A percentile compares a stretch with the other conserved stretches of the same genome.
Evolutionary conservation across 2,888 invertebrate genomes (phyloP).

Genomic region (Sipunculus nudus): DNA sequence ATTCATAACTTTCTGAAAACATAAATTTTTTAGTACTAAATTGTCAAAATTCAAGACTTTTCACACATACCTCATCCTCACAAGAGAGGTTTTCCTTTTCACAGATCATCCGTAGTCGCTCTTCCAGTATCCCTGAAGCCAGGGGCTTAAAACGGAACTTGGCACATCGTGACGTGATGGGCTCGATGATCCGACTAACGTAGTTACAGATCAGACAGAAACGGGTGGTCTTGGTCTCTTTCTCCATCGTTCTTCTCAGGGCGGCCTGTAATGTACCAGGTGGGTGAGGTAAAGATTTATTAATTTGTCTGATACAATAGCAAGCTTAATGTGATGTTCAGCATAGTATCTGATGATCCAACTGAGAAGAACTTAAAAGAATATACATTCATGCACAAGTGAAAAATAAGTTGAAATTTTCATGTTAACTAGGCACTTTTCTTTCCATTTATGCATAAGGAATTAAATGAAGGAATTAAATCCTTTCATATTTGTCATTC

Average conservation of each 20-base stretch:
- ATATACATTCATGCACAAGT: too few species aligned
- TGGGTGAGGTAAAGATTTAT: not conserved
- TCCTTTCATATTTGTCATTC: too few species aligned
- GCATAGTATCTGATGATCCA: too few species aligned
- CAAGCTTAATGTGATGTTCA: too few species aligned
- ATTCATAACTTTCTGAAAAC: too few species aligned
- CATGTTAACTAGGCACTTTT: too few species aligned
- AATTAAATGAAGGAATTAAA: too few species aligned
- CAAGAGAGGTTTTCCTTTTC: constrained; percentile 80
- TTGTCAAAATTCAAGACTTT: too few species aligned
- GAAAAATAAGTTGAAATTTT: too few species aligned
- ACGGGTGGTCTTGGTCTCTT: constrained; percentile 90
- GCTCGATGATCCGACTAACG: constrained; percentile 96
- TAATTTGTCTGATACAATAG: not conserved
- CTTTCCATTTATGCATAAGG: too few species aligned
- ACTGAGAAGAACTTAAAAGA: too few species aligned
- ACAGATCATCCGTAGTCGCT: constrained; percentile 81
- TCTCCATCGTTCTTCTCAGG: constrained; percentile 95
- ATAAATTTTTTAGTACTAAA: too few species aligned
- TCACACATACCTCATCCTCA: constrained; percentile 73
- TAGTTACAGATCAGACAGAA: constrained; percentile 99
- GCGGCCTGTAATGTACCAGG: constrained; percentile 73
- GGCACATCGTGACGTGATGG: constrained; percentile 96
- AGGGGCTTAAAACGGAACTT: constrained; percentile 97
- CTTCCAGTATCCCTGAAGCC: constrained; percentile 66